Evolutionary conservation across 2,888 invertebrate genomes (phyloP).

Genomic region (Acanthosoma haemorrhoidale): DNA sequence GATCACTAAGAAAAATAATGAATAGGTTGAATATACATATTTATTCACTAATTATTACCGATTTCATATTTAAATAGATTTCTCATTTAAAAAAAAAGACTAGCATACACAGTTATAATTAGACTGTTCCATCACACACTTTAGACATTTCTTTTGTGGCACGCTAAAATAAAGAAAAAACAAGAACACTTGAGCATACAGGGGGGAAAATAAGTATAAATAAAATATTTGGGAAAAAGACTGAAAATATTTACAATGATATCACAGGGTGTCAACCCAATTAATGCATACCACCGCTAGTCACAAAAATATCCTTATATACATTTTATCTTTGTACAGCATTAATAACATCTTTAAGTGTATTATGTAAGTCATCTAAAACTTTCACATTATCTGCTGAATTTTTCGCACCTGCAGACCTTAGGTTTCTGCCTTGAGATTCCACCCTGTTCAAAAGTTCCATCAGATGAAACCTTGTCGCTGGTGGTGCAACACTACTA

Average conservation of each 20-base stretch:
- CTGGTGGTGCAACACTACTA: slow-evolving; percentile 73
- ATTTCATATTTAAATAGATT: slow-evolving; percentile 16
- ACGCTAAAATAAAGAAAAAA: slow-evolving; percentile 20
- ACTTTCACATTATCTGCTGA: slow-evolving; percentile 62
- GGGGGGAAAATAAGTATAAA: slow-evolving; percentile 11
- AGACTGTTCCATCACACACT: slow-evolving; percentile 28
- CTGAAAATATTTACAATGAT: slow-evolving; percentile 18
- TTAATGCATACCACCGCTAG: slow-evolving; percentile 26
- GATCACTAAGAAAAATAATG: slow-evolving; percentile 27
- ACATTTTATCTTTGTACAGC: slow-evolving; percentile 37
- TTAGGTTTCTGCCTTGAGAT: slow-evolving; percentile 60
- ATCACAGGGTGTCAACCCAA: slow-evolving; percentile 28
- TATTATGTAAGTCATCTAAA: slow-evolving; percentile 66
- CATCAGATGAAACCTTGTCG: slow-evolving; percentile 81
- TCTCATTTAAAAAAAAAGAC: slow-evolving; percentile 33
- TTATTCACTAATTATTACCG: slow-evolving; percentile 7
- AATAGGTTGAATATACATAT: slow-evolving; percentile 19
- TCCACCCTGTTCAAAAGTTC: slow-evolving; percentile 67
- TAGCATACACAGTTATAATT: slow-evolving; percentile 34
- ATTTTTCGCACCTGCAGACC: slow-evolving; percentile 65
- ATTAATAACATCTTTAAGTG: slow-evolving; percentile 66
- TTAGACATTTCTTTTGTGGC: slow-evolving; percentile 30
- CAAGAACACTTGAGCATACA: slow-evolving; percentile 25
- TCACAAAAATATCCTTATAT: slow-evolving; percentile 27
- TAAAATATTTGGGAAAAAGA: slow-evolving; percentile 8